Base-by-base conservation (phyloP, 2,888 invertebrate genomes). In the Cosmia trapezina region DNA sequence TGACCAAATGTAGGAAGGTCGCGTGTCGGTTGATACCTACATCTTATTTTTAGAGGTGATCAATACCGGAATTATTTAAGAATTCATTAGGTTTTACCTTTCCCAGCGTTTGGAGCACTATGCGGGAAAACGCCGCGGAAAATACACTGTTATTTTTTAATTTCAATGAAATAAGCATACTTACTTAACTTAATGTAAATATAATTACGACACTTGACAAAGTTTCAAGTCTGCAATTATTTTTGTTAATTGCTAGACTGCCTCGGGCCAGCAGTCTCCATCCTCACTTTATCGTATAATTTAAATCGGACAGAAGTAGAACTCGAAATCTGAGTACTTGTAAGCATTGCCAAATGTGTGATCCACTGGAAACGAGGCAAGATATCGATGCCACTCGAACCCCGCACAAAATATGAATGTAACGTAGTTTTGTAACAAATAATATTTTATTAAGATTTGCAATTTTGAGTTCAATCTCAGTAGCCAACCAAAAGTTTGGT, bases 131-230 rank as follows among this genome's bases (percentile, higher is more conserved):
- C 22, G 3, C 5, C 11, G 22, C 17, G 11, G n/a, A 59, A 54
- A 9, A 68, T 19, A 19, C 37, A 19, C 19, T 65, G n/a, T 65
- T 73, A 59, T 80, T 63, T 43, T 79, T 63, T 54, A 6, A 68
- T 83, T 65, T 53, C 37, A 62, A 68, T 49, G 22, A 56, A 83
- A 64, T 70, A 60, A 63, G 47, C 51, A 64, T 54, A 49, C 28
- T 22, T 61, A 41, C n/a, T n/a, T n/a, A n/a, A n/a, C n/a, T 28
- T 62, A 66, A 67, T 14, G 56, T 67, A 43, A 72, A 82, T 72
- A 83, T 73, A 83, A 80, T 80, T 80, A 80, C 56, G 60, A 54
- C 75, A 70, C 65, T 80, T 73, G 83, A 70, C 60, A 74, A 74
- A 70, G 53, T 80, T 80, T 83, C 47, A 70, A 70, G 53, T 75